phyloP scores from a whole-genome alignment of 2,888 invertebrate genomes.

The Synergus japonicus region DNA sequence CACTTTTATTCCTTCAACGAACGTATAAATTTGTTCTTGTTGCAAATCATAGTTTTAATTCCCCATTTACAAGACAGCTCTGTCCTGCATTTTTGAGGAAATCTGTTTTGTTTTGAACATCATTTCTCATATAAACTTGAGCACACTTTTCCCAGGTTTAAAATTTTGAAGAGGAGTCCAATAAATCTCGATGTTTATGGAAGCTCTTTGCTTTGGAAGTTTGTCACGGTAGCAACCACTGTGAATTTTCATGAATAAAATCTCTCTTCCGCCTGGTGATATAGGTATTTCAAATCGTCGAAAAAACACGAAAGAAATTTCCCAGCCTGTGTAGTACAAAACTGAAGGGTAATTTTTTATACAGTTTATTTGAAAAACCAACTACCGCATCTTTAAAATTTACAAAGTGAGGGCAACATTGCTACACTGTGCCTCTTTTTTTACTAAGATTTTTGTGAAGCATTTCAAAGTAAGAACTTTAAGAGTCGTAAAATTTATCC shows the following conservation, averaged over 20 bases:
- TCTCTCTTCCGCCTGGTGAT: neutral
- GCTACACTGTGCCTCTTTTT: neutral
- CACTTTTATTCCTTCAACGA: neutral
- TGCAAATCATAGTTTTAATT: constrained; percentile 3
- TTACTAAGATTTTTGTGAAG: neutral
- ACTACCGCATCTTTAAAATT: neutral
- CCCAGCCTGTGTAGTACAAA: neutral
- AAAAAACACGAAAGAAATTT: neutral
- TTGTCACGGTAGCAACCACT: neutral
- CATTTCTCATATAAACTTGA: constrained; percentile 43
- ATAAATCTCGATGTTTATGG: constrained; percentile 46
- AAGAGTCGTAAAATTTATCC: neutral
- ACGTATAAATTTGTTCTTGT: constrained; percentile 10
- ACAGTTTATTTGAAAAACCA: neutral
- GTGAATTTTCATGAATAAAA: constrained; percentile 36
- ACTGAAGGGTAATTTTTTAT: neutral
- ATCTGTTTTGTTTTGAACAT: neutral
- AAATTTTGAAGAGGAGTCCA: constrained; percentile 34
- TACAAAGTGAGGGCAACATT: neutral
- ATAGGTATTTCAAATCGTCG: constrained; percentile 1
- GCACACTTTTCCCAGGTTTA: neutral
- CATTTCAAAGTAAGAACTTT: neutral
- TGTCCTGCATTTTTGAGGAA: neutral
- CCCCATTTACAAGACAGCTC: neutral
- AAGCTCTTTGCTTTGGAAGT: constrained; percentile 41